phyloP scores from a whole-genome alignment of 2,888 invertebrate species.

The Trissoscelio sp. region DNA sequence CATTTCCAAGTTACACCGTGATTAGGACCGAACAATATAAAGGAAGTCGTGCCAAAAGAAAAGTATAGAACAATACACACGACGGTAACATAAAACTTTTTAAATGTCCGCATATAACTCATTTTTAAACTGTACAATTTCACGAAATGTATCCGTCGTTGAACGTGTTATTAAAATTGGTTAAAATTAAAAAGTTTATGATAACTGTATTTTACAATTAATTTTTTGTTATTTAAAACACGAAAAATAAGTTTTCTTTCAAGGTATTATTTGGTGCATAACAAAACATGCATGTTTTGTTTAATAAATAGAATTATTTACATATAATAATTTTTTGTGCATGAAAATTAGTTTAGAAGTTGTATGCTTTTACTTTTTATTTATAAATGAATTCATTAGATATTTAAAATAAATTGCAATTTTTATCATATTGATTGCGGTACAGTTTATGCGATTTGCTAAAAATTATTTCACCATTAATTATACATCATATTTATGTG shows the following conservation, averaged over 20 bases:
- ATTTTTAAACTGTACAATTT: slow-evolving; percentile 17
- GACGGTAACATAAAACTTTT: slow-evolving; percentile 24
- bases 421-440: no score
- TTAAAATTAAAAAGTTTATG: slow-evolving; percentile 1
- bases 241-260: not conserved
- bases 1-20: slow-evolving; percentile 17
- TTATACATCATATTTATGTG: no score
- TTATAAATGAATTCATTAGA: no score
- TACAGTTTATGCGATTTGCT: no score
- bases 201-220: not conserved
- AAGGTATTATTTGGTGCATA: not conserved
- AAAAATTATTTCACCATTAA: no score
- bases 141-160: slow-evolving; percentile 3
- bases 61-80: slow-evolving; percentile 17
- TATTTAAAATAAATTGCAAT: no score
- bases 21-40: slow-evolving; percentile 23
- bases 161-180: slow-evolving; percentile 4
- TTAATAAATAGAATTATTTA: no score
- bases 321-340: no score
- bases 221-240: not conserved
- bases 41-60: slow-evolving; percentile 13
- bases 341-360: no score
- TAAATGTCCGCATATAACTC: slow-evolving; percentile 14
- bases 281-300: no score
- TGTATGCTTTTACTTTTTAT: no score